These are phyloP conservation scores for Adelognathus sp. DNA, from an alignment of 2,888 invertebrate species.

Conservation along the genomic window DNA sequence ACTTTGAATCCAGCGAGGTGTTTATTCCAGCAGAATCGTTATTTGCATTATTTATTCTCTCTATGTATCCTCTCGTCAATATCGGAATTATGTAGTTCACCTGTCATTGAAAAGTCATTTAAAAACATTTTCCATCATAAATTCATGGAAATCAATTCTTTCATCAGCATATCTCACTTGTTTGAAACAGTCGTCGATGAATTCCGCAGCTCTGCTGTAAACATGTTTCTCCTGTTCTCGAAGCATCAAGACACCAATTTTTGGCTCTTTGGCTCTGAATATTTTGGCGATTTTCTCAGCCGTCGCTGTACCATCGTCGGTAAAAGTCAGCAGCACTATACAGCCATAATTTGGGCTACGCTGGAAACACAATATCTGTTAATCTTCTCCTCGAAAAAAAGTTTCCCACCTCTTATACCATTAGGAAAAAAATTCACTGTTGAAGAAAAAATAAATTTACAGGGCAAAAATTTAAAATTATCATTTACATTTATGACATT, in stretches of 20 bases:
- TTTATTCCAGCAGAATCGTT: not conserved
- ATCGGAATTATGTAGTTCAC: slow-evolving; percentile 84
- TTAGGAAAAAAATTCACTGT: too few species aligned
- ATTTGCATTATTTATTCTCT: slow-evolving; percentile 79
- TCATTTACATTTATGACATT: not conserved
- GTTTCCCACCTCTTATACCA: too few species aligned
- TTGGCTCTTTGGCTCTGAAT: slow-evolving; percentile 78
- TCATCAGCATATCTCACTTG: slow-evolving; percentile 79
- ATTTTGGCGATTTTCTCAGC: slow-evolving; percentile 82
- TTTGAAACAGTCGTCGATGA: slow-evolving; percentile 83
- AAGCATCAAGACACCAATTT: slow-evolving; percentile 80
- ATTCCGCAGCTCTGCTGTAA: slow-evolving; percentile 83
- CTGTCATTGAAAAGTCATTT: slow-evolving; percentile 74
- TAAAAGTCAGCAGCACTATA: slow-evolving; percentile 82
- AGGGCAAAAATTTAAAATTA: too few species aligned
- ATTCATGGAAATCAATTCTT: not conserved
- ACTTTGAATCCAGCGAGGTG: slow-evolving; percentile 68
- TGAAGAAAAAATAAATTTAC: too few species aligned
- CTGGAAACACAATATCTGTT: slow-evolving; percentile 59
- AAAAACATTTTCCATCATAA: not conserved
- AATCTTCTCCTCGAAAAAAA: too few species aligned
- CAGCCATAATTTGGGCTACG: slow-evolving; percentile 61
- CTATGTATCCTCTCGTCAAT: slow-evolving; percentile 82
- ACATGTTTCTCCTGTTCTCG: slow-evolving; percentile 82
- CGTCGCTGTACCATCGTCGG: slow-evolving; percentile 82